Evolutionary conservation across 1,140 invertebrate genomes (phyloP).

Genomic region (Pristionchus pacificus): DNA sequence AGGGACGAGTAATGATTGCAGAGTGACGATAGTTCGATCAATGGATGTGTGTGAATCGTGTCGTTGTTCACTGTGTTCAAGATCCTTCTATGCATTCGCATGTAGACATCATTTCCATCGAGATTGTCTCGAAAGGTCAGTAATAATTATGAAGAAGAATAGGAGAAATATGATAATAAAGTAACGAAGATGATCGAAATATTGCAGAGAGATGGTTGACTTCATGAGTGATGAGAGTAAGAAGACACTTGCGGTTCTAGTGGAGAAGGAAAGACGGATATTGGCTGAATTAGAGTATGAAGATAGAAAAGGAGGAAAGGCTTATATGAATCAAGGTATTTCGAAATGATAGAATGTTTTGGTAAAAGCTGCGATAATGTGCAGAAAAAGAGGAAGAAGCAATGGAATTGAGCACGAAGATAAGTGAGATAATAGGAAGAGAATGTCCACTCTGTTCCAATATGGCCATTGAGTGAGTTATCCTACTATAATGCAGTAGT

Average conservation of each 20-base stretch:
- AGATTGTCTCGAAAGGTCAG: conserved; percentile 77
- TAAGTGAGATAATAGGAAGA: not conserved
- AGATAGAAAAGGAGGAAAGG: not conserved
- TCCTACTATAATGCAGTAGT: too few relatives aligned
- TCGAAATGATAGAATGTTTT: too few relatives aligned
- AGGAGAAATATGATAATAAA: not conserved
- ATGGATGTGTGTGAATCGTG: conserved; percentile 78
- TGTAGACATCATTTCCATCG: conserved; percentile 89
- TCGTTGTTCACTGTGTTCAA: conserved; percentile 72
- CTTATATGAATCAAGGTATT: not conserved
- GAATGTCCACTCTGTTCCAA: not conserved
- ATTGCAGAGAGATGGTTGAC: not conserved
- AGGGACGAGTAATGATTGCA: conserved; percentile 45
- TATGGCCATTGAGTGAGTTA: not conserved
- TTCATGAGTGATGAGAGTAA: not conserved
- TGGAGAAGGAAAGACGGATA: not conserved
- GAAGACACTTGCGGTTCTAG: not conserved
- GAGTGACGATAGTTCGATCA: conserved; percentile 72
- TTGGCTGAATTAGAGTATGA: not conserved
- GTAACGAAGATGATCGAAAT: not conserved
- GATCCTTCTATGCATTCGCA: conserved; percentile 87
- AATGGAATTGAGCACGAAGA: not conserved
- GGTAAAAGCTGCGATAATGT: too few relatives aligned
- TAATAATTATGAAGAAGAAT: too few relatives aligned
- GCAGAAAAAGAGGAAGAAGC: not conserved